Evolutionary conservation across 2,797 vertebrate species (phyloP).

Genomic region (Gambelia wislizenii): DNA sequence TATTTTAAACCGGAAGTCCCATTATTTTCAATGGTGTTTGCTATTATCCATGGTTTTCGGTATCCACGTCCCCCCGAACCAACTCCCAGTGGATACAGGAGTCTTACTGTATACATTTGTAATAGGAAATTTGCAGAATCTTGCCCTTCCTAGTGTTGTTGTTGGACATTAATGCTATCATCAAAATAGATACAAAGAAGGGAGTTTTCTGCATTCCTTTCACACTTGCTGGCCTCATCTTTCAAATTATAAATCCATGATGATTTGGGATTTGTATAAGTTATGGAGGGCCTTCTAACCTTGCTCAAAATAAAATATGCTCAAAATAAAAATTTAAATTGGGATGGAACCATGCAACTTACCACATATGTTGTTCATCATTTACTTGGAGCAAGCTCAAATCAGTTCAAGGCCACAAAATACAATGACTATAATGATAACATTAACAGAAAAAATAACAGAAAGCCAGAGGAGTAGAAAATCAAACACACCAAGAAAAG

Average conservation of each 20-base stretch:
- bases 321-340: conserved; percentile 35
- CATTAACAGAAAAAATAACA: not conserved
- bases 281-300: not conserved
- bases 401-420: not conserved
- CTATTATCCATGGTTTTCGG: too few species aligned
- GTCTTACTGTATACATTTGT: too few species aligned
- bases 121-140: too few species aligned
- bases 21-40: too few species aligned
- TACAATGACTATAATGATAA: not conserved
- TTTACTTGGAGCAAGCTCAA: conserved; percentile 21
- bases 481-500: not conserved
- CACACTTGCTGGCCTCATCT: not conserved
- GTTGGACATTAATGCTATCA: not conserved
- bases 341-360: not conserved
- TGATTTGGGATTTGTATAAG: conserved; percentile 8
- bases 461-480: conserved; percentile 13
- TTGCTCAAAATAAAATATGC: not conserved
- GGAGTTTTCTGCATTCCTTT: not conserved
- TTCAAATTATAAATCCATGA: conserved; percentile 8
- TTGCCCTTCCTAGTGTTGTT: too few species aligned
- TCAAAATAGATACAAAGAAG: not conserved
- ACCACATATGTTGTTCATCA: not conserved
- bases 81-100: too few species aligned
- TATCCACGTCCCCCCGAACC: too few species aligned
- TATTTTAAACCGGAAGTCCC: too few species aligned